Base-by-base conservation (phyloP, 1,140 invertebrate species). In the Drosophila carrolli region DNA sequence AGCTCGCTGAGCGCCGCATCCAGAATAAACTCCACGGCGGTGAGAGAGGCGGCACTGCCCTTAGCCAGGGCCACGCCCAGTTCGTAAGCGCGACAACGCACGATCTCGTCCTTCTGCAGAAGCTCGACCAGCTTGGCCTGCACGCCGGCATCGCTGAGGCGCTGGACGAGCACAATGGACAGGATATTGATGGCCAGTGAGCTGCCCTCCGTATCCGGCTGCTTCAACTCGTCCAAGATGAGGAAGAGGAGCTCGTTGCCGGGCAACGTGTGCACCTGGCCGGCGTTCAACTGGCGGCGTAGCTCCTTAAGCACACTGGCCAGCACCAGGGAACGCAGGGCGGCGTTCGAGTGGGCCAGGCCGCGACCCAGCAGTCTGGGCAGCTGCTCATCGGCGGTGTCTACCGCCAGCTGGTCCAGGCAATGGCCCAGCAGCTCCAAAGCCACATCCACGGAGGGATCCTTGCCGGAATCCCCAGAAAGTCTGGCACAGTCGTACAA, bases 41-140 rank as follows among this genome's bases (percentile, higher is more conserved):
- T 92, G 7, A 97, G 93, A 10, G 93, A 92, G 9, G 93, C 91
- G 46, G 94, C 91, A 6, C 95, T 96, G 55, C 92, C 91, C 58
- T 93, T 93, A 32, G 95, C 94, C 58, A 97, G 94, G 50, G 94
- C 93, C 0, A 96, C 93, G n/a, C 95, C 92, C 56, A 97, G 92
- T 94, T 97, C 94, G 75, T 94, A 94, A 85, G 93, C 84, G 70
- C 38, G 89, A 44, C 60, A 94, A 19, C 56, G 93, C 11, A 90
- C 51, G 1, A 78, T 43, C 10, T 83, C 89, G 13, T 63, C 68
- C 9, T 72, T 32, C 14, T 78, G 51, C 5, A 92, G 57, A 56
- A 81, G 37, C 14, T 78, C 29, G 19, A 91, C 32, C 44, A 92
- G 55, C 10, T 79, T 67, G 1, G 58, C 32, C 47, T 81, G 78